Conservation (phyloP, 1,140 invertebrate genomes). For the Bombus affinis region DNA sequence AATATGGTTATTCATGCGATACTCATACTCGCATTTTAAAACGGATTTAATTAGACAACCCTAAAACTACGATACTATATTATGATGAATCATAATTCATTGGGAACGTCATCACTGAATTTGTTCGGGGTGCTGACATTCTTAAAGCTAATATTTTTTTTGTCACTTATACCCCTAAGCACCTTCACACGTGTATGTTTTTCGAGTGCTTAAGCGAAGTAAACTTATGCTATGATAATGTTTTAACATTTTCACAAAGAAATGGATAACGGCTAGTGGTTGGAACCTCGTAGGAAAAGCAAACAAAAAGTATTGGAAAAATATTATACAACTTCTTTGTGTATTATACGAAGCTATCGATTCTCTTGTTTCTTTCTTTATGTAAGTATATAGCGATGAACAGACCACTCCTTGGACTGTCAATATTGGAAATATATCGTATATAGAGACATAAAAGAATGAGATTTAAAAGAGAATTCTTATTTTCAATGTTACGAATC, state of each 20-base stretch:
- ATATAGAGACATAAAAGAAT: neutral
- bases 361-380: neutral
- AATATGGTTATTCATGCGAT: constrained; percentile 21
- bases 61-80: constrained; percentile 45
- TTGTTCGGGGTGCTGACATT: constrained; percentile 47
- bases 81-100: constrained; percentile 39
- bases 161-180: constrained; percentile 34
- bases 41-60: constrained; percentile 45
- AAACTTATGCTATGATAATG: constrained; percentile 42
- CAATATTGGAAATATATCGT: neutral
- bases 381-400: neutral
- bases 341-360: neutral
- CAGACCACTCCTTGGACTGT: neutral
- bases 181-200: neutral
- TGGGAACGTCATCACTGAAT: constrained; percentile 53
- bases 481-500: neutral
- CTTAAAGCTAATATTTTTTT: constrained; percentile 65
- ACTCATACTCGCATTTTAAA: constrained; percentile 42
- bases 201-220: constrained; percentile 42
- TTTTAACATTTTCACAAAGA: neutral
- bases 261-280: constrained; percentile 8
- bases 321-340: neutral
- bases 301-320: neutral
- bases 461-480: neutral
- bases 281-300: neutral